phyloP scores from a whole-genome alignment of 2,888 invertebrate genomes.

The Lochmaea crataegi region DNA sequence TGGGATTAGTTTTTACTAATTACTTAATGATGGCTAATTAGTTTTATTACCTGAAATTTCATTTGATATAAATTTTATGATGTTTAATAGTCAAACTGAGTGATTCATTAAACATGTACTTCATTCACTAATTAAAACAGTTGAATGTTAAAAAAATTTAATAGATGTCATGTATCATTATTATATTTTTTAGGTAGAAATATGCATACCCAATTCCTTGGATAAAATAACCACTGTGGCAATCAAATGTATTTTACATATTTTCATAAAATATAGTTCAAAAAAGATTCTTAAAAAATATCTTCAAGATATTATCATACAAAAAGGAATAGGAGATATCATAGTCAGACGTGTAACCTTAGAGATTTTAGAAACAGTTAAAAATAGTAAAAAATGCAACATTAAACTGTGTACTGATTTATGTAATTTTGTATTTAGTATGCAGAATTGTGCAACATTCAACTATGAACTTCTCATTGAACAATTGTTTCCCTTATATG shows the following conservation, averaged over 20 bases:
- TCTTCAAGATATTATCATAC: constrained; percentile 48
- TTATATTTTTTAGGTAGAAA: constrained; percentile 40
- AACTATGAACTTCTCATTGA: constrained; percentile 48
- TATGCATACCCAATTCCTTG: constrained; percentile 33
- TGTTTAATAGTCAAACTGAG: background rate
- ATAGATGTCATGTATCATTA: background rate
- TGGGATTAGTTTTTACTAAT: background rate
- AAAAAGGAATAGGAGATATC: constrained; percentile 41
- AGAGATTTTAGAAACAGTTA: constrained; percentile 44
- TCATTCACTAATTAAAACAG: background rate
- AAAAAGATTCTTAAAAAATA: constrained; percentile 52
- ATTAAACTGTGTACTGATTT: constrained; percentile 49
- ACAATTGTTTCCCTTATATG: constrained; percentile 52
- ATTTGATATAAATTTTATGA: background rate
- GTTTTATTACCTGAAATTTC: background rate
- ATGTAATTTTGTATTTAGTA: constrained; percentile 49
- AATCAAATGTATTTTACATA: constrained; percentile 49
- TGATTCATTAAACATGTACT: background rate
- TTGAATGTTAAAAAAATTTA: background rate
- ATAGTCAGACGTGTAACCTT: constrained; percentile 43
- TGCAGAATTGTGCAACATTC: constrained; percentile 46
- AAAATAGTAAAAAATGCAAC: constrained; percentile 45
- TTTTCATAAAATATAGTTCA: constrained; percentile 47
- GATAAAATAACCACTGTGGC: constrained; percentile 65
- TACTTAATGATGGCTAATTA: too few species aligned